Evolutionary conservation across 2,888 invertebrate genomes (phyloP).

Genomic region (Nomada hirtipes): DNA sequence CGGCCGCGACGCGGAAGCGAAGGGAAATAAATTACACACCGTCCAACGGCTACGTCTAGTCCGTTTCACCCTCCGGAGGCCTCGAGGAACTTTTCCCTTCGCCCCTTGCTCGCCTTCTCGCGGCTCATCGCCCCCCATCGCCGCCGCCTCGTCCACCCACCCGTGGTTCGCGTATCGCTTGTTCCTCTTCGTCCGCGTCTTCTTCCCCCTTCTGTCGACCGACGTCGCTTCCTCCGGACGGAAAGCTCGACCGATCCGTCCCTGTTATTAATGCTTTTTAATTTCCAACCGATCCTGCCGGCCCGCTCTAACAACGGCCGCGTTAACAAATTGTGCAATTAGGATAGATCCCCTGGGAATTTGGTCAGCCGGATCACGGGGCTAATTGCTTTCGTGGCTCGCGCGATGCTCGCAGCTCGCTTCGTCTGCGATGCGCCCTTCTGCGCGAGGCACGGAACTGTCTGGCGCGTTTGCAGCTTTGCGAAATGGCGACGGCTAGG

Average conservation of each 20-base stretch:
- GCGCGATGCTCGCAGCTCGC: slow-evolving; percentile 17
- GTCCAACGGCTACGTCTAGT: slow-evolving; percentile 77
- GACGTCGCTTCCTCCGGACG: slow-evolving; percentile 14
- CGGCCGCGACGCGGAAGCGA: slow-evolving; percentile 82
- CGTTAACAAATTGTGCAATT: slow-evolving; percentile 80
- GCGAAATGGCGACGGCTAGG: background rate
- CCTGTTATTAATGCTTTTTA: slow-evolving; percentile 81
- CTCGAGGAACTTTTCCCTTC: slow-evolving; percentile 55
- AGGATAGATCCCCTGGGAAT: slow-evolving; percentile 63
- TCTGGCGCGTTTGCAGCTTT: background rate
- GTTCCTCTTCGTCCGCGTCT: slow-evolving; percentile 24
- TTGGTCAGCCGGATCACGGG: slow-evolving; percentile 42
- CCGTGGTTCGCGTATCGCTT: slow-evolving; percentile 50
- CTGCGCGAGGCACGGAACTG: background rate
- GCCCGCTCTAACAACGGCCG: slow-evolving; percentile 32
- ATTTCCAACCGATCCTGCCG: slow-evolving; percentile 76
- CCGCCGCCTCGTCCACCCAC: slow-evolving; percentile 48
- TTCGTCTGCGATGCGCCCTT: slow-evolving; percentile 3
- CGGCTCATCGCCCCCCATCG: slow-evolving; percentile 56
- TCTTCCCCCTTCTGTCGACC: slow-evolving; percentile 29
- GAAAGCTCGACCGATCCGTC: slow-evolving; percentile 41
- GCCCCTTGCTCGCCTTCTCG: slow-evolving; percentile 34
- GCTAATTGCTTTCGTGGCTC: slow-evolving; percentile 46
- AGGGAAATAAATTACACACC: slow-evolving; percentile 81
- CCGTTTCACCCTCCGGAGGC: slow-evolving; percentile 69